Evolutionary conservation across 2,888 invertebrate genomes (phyloP).

Genomic region (Cataglyphis albicans): DNA sequence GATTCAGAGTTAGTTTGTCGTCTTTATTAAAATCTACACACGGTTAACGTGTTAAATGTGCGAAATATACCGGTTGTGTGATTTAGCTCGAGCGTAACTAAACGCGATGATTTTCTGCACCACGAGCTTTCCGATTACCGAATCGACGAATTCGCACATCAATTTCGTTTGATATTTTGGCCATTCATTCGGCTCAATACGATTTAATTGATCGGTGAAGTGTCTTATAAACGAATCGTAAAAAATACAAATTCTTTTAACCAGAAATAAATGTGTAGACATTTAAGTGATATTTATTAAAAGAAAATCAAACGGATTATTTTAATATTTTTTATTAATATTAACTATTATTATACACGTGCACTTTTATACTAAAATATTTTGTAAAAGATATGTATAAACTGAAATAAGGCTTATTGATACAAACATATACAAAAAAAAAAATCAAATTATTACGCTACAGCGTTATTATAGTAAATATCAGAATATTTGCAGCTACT

Average conservation of each 20-base stretch:
- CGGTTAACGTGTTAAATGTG: slow-evolving; percentile 72
- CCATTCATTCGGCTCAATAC: not conserved
- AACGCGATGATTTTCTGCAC: slow-evolving; percentile 26
- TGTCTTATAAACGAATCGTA: not conserved
- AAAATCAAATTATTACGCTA: not conserved
- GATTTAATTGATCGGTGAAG: not conserved
- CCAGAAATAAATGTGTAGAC: not conserved
- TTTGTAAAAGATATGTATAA: not conserved
- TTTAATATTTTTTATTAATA: too few relatives aligned
- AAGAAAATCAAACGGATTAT: not conserved
- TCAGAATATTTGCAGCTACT: not conserved
- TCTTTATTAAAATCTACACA: not conserved
- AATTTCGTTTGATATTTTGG: slow-evolving; percentile 1
- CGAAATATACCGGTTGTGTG: slow-evolving; percentile 64
- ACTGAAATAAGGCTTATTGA: not conserved
- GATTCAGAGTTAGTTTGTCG: not conserved
- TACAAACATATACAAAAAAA: not conserved
- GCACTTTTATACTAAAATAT: too few relatives aligned
- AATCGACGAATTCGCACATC: slow-evolving; percentile 32
- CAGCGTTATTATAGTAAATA: not conserved
- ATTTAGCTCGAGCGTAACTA: slow-evolving; percentile 72
- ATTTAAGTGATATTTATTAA: not conserved
- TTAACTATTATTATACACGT: too few relatives aligned
- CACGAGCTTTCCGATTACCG: not conserved
- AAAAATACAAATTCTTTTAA: not conserved